Percentiles rank a stretch among this genome's conserved stretches.
phyloP scores from a whole-genome alignment of 2,113 vertebrate species.

The Charina bottae region DNA sequence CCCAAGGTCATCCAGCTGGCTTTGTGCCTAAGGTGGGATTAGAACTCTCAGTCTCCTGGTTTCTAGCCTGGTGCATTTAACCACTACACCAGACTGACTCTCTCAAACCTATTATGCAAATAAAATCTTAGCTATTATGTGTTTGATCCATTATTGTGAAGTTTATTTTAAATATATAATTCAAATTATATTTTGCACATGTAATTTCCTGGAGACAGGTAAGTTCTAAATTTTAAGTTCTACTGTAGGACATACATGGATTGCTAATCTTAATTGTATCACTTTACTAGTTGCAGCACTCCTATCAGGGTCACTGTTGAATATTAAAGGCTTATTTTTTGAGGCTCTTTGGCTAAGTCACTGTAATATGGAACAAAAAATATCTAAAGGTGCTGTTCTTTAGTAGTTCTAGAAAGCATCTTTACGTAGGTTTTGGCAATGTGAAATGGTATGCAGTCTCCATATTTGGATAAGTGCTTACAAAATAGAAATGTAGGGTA shows the following conservation, averaged over 20 bases:
- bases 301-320: background rate
- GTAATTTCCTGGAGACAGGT: background rate
- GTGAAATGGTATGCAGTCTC: background rate
- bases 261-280: background rate
- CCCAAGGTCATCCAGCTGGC: background rate
- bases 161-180: background rate
- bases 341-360: background rate
- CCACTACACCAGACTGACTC: background rate
- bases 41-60: background rate
- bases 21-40: background rate
- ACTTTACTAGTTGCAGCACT: background rate
- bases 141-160: background rate
- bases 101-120: background rate
- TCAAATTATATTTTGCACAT: background rate
- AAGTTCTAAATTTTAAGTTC: background rate
- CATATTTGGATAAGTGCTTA: background rate
- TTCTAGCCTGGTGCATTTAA: background rate
- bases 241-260: background rate
- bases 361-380: background rate
- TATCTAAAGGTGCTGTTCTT: background rate
- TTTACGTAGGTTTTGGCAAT: background rate
- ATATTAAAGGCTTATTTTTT: background rate
- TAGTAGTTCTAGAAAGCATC: background rate
- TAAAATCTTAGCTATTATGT: background rate
- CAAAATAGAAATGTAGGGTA: background rate